phyloP scores from a whole-genome alignment of 2,888 invertebrate genomes.

The Pseudeuparius sepicola region DNA sequence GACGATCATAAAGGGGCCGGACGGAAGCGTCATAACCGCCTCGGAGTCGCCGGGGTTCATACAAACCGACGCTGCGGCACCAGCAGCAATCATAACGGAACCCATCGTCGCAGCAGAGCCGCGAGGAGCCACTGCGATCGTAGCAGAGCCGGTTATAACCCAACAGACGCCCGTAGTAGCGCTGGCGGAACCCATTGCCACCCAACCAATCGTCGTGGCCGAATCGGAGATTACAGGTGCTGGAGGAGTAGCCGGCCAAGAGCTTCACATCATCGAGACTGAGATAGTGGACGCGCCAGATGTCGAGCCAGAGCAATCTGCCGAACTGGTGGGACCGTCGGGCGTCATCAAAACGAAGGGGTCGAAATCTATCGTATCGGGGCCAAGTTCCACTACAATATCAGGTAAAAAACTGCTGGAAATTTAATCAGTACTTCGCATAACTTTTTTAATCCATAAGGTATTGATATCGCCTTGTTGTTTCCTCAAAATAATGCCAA shows the following conservation, averaged over 20 bases:
- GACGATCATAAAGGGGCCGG: conserved; percentile 37
- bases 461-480: too few relatives aligned
- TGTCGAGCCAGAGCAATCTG: conserved; percentile 27
- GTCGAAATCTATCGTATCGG: conserved; percentile 32
- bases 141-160: conserved; percentile 6
- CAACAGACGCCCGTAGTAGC: conserved; percentile 21
- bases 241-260: conserved; percentile 22
- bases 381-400: conserved; percentile 35
- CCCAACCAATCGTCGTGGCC: conserved; percentile 20
- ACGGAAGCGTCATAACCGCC: conserved; percentile 35
- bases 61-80: conserved; percentile 15
- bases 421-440: too few relatives aligned
- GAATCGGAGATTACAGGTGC: too few relatives aligned
- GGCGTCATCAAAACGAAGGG: conserved; percentile 33
- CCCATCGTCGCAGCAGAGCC: conserved; percentile 27
- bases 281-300: conserved; percentile 26
- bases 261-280: conserved; percentile 27
- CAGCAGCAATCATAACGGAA: too few relatives aligned
- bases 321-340: conserved; percentile 33
- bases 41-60: conserved; percentile 30
- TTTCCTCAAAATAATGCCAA: too few relatives aligned
- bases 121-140: background rate
- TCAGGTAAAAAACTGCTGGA: conserved; percentile 27
- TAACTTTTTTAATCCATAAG: too few relatives aligned
- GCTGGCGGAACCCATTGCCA: conserved; percentile 11